Evolutionary conservation across 2,888 invertebrate species (phyloP).

Genomic region (Stenotaenia linearis): DNA sequence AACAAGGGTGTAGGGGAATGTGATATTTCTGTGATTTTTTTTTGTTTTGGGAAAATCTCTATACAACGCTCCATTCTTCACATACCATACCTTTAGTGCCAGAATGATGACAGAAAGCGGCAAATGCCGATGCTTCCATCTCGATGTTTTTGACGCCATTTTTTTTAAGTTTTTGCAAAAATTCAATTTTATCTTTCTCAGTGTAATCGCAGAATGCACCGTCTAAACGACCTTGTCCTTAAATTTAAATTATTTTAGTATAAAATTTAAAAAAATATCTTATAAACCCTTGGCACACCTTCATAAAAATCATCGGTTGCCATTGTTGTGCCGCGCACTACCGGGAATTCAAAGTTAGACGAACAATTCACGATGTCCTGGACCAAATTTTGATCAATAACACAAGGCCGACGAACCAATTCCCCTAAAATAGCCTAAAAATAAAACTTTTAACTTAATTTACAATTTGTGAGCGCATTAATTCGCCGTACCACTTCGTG

Average conservation of each 20-base stretch:
- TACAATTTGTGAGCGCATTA: neutral
- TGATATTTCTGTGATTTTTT: neutral
- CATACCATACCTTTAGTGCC: conserved; percentile 66
- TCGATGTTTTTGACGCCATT: conserved; percentile 90
- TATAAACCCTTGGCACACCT: conserved; percentile 53
- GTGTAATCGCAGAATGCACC: conserved; percentile 95
- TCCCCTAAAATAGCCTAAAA: conserved; percentile 77
- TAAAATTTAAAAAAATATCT: no score
- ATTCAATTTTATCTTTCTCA: conserved; percentile 83
- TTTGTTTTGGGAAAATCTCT: neutral
- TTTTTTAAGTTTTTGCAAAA: conserved; percentile 63
- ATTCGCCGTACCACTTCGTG: conserved; percentile 69
- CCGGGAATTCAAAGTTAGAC: neutral
- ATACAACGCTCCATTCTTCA: no score
- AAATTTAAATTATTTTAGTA: neutral
- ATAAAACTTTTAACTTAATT: neutral
- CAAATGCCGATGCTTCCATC: conserved; percentile 92
- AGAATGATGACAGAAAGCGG: conserved; percentile 87
- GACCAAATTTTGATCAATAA: conserved; percentile 72
- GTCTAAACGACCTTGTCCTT: conserved; percentile 89
- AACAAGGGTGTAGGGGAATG: no score
- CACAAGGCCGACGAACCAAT: conserved; percentile 70
- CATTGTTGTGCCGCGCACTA: conserved; percentile 81
- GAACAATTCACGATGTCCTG: conserved; percentile 43
- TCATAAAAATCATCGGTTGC: conserved; percentile 98